These are phyloP conservation scores for Porites evermanni DNA, from an alignment of 92 coral and sea anemone genomes.

Conservation along the genomic window DNA sequence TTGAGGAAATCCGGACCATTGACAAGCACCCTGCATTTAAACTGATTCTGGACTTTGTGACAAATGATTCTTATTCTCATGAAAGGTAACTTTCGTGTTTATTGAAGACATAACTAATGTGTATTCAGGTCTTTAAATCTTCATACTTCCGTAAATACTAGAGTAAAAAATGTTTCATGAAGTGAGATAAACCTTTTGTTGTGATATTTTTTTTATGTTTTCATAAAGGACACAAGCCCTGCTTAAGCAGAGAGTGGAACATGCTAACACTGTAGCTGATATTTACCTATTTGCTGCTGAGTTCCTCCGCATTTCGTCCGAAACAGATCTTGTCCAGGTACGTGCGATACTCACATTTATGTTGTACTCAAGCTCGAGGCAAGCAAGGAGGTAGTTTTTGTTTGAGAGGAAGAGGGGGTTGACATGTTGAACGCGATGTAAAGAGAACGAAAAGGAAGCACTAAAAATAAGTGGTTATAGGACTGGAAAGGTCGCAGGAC, in stretches of 20 bases:
- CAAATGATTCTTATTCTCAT: conserved; percentile 91
- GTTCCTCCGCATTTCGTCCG: conserved; percentile 87
- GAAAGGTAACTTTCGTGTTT: conserved; percentile 68
- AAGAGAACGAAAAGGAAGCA: too few relatives aligned
- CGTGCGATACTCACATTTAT: background rate
- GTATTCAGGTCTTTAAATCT: background rate
- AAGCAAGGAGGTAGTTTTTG: background rate
- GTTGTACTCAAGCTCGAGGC: background rate
- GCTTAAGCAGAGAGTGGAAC: conserved; percentile 89
- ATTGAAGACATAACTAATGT: background rate
- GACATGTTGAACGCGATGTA: background rate
- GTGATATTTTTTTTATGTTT: background rate
- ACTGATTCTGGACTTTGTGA: conserved; percentile 93
- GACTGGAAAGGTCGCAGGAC: too few relatives aligned
- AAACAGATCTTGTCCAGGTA: conserved; percentile 96
- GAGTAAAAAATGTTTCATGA: background rate
- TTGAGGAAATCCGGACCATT: conserved; percentile 84
- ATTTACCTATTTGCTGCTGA: conserved; percentile 96
- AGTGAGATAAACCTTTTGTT: background rate
- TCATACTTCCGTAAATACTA: too few relatives aligned
- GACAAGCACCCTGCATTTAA: conserved; percentile 97
- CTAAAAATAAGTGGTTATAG: too few relatives aligned
- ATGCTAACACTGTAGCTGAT: conserved; percentile 85
- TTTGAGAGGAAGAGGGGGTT: background rate
- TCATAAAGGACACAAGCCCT: conserved; percentile 75